A percentile compares a stretch with the other conserved stretches of the same genome.
Evolutionary conservation across 2,113 vertebrate species (phyloP).

Genomic region (Serilophus lunatus): DNA sequence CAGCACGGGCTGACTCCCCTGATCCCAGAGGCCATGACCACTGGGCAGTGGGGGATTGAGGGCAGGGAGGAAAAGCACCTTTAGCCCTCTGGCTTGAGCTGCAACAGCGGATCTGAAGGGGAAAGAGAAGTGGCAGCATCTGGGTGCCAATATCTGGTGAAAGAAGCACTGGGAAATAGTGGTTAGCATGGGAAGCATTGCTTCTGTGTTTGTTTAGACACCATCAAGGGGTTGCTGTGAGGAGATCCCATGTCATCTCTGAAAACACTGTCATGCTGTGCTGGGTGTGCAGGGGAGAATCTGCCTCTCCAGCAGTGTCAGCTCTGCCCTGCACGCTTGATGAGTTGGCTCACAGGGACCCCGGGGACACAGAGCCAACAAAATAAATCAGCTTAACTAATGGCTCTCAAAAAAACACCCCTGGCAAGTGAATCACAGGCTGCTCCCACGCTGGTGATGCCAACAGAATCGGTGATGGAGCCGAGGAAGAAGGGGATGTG

Average conservation of each 20-base stretch:
- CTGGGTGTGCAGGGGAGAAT: rapidly evolving
- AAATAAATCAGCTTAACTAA: slow-evolving; percentile 1
- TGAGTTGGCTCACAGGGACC: background rate
- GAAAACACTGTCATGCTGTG: rapidly evolving
- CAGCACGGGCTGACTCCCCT: rapidly evolving
- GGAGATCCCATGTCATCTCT: background rate
- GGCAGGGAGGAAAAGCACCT: background rate
- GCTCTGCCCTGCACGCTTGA: background rate
- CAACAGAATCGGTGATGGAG: rapidly evolving
- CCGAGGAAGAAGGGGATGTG: background rate
- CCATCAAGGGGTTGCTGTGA: background rate
- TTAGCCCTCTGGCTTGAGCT: background rate
- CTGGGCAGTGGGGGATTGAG: background rate
- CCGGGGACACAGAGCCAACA: background rate
- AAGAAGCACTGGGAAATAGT: background rate
- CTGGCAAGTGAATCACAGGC: background rate
- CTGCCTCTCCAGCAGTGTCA: background rate
- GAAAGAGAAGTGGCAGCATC: background rate
- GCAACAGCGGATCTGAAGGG: rapidly evolving
- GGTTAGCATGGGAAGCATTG: background rate
- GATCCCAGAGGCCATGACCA: background rate
- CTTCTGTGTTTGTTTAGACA: background rate
- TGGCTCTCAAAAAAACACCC: background rate
- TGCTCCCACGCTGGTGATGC: background rate
- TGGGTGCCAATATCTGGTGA: background rate